Base-by-base conservation (phyloP, 2,888 invertebrate genomes). In the Ernsta delagoae region DNA sequence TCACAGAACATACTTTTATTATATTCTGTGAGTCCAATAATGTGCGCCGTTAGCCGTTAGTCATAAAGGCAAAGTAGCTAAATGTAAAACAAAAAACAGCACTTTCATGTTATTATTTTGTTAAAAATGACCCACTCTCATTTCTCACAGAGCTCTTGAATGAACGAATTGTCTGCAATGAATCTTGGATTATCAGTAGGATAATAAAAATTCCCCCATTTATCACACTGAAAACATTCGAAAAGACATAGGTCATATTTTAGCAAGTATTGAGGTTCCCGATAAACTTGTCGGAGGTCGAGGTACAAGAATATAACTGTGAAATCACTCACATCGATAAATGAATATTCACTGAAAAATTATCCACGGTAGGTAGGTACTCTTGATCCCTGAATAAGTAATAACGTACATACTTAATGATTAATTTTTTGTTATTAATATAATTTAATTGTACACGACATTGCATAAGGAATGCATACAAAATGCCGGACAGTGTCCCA, bases 241-340 rank as follows among this genome's bases (percentile, higher is more conserved):
- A 36, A 16, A 61, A 61, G 43, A 56, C 67, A 61, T 67, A 67
- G 67, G 67, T 61, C 43, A 67, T 67, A 67, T 67, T 67, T 67
- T 67, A 67, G 54, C 54, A 56, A 53, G 41, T 54, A 67, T 61
- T 56, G 67, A 61, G 67, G 61, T 56, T 16, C 43, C 61, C 56
- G 56, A 67, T 67, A 67, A 67, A 61, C 45, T 48, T 67, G 61
- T 67, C 61, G 0, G 45, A 61, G 16, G 36, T 60, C 4, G 45
- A 61, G 34, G 36, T 43, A 54, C 59, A 60, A 54, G 43, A 67
- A 60, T 59, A 59, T 61, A 61, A 60, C 67, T 61, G 67, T 61
- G 67, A 67, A 66, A 48, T 54, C 12, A 16, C 54, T 45, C 11
- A 43, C 56, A 56, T 56, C 45, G 45, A 36, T 67, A 56, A 67